A percentile compares a stretch with the other conserved stretches of the same genome.
These are phyloP conservation scores for Hofmannophila pseudospretella DNA, from an alignment of 2,888 invertebrate genomes.

Conservation along the genomic window DNA sequence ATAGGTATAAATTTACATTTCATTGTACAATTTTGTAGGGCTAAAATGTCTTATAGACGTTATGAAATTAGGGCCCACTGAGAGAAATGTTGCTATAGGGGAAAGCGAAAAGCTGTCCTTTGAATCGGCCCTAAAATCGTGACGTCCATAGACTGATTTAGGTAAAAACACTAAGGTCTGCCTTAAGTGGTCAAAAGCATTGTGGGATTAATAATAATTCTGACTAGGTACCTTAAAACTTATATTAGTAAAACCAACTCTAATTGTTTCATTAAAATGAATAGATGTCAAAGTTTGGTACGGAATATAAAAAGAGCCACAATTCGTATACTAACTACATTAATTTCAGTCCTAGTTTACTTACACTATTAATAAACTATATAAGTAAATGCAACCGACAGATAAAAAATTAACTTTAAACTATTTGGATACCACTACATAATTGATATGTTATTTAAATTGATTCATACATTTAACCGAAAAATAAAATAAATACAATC, in stretches of 20 bases:
- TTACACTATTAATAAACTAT: slow-evolving; percentile 7
- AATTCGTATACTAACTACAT: slow-evolving; percentile 22
- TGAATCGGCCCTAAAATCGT: no score
- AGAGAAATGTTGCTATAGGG: no score
- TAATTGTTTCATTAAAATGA: neutral
- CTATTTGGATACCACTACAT: slow-evolving; percentile 19
- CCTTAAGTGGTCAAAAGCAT: neutral
- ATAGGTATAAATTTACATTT: slow-evolving; percentile 17
- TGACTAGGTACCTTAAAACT: neutral
- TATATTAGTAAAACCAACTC: neutral
- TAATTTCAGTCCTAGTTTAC: slow-evolving; percentile 19
- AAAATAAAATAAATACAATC: slow-evolving; percentile 4
- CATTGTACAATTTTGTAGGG: slow-evolving; percentile 22
- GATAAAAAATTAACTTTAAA: slow-evolving; percentile 13
- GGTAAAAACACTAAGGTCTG: slow-evolving; percentile 1
- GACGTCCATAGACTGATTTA: no score
- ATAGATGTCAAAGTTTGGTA: slow-evolving; percentile 5
- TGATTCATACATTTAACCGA: slow-evolving; percentile 5
- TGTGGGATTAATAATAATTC: neutral
- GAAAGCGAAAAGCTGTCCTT: no score
- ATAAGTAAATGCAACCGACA: slow-evolving; percentile 12
- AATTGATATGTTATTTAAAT: slow-evolving; percentile 40
- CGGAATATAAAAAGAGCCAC: slow-evolving; percentile 13
- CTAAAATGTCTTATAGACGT: no score
- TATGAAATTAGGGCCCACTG: no score